Base-by-base conservation (phyloP, 2,113 vertebrate genomes). In the Dasyprocta punctata region DNA sequence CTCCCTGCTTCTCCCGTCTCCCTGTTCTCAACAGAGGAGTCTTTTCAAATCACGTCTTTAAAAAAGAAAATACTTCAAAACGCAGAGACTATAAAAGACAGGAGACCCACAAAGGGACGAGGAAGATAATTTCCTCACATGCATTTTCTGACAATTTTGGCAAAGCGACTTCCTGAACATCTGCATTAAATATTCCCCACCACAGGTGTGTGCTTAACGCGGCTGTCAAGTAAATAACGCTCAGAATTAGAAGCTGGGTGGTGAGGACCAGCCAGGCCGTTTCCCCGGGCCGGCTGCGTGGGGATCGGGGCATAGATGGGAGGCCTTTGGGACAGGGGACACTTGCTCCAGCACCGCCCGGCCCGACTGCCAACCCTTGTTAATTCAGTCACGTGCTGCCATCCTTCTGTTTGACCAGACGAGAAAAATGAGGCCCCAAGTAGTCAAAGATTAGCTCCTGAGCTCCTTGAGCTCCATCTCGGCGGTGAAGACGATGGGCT, bases 91-190 rank as follows among this genome's bases (percentile, higher is more conserved):
- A 77, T 94, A 73, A 94, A 87, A 96, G 61, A 86, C 85, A 17
- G 22, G 81, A 85, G 24, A 30, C 30, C n/a, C 44, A 90, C 38
- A 6, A 0, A 30, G 91, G 75, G 88, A 83, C 19, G 14, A 0
- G 52, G 38, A 94, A 58, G 67, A 69, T 86, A 75, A 94, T 96
- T 94, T 94, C 69, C 92, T 90, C 63, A 5, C 69, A 10, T 65
- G 90, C 24, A 9, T 80, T 95, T 96, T 90, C 69, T 80, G 71
- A 95, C 77, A 41, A 1, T 92, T 81, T 96, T 96, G 92, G 95
- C 90, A 94, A 96, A 95, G 92, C 87, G 24, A 24, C 75, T 83
- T 96, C 58, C 88, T 82, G 92, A 91, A 94, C 90, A 92, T 85
- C 88, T 97, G 97, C 77, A 24, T 16, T 77, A 69, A 82, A 33